These are phyloP conservation scores for Caenorhabditis wallacei DNA, from an alignment of 2,888 invertebrate genomes.

Conservation along the genomic window DNA sequence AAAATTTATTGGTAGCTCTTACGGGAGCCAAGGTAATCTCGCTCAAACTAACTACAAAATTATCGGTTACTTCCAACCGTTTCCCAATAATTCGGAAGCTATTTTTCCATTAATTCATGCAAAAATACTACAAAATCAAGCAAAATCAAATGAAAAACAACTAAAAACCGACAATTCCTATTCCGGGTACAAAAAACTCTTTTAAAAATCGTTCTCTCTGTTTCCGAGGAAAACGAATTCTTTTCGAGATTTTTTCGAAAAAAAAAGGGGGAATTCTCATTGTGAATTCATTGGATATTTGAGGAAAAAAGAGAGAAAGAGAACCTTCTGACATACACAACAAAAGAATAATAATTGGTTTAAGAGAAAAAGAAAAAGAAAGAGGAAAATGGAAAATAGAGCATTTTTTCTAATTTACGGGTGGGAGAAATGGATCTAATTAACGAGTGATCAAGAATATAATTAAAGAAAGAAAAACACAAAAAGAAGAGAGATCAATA, in stretches of 20 bases:
- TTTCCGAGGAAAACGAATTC: neutral
- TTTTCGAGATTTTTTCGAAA: neutral
- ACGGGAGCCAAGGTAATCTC: too few species aligned
- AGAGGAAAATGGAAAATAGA: neutral
- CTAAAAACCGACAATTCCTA: too few species aligned
- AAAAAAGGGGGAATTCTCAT: conserved; percentile 13
- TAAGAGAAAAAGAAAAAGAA: neutral
- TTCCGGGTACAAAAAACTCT: too few species aligned
- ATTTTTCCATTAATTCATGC: too few species aligned
- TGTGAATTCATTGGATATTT: conserved; percentile 54
- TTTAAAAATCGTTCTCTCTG: too few species aligned
- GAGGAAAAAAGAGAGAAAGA: conserved; percentile 18
- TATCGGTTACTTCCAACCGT: too few species aligned
- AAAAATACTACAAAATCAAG: too few species aligned
- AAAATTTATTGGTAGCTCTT: too few species aligned
- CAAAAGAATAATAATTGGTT: conserved; percentile 54
- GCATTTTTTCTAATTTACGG: conserved; percentile 2
- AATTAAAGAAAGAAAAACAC: neutral
- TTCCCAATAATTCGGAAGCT: too few species aligned
- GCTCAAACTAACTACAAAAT: too few species aligned
- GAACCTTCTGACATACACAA: conserved; percentile 31
- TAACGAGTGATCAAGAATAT: conserved; percentile 1
- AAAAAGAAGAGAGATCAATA: neutral
- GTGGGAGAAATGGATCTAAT: conserved; percentile 6
- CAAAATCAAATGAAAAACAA: too few species aligned